A percentile compares a stretch with the other conserved stretches of the same genome.
phyloP scores from a whole-genome alignment of 1,140 invertebrate species.

The Drosophila prosaltans region DNA sequence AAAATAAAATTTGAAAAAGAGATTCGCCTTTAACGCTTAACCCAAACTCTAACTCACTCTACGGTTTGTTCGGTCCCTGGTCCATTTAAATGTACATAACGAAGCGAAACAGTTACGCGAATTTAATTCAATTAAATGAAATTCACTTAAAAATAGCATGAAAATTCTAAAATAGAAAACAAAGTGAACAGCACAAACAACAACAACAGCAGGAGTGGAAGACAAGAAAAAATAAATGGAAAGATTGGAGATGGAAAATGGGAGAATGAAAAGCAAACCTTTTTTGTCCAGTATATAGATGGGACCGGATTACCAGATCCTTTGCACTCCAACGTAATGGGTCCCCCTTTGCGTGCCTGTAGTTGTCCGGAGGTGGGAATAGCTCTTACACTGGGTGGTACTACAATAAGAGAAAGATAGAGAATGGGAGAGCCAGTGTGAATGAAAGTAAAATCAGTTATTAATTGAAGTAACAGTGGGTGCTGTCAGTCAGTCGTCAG shows the following conservation, averaged over 20 bases:
- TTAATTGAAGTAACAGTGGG: constrained; percentile 40
- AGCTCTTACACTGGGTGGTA: constrained; percentile 86
- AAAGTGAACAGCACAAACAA: constrained; percentile 10
- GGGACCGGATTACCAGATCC: constrained; percentile 89
- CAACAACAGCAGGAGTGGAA: not conserved
- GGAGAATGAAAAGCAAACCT: constrained; percentile 83
- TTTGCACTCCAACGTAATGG: constrained; percentile 87
- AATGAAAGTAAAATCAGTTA: constrained; percentile 34
- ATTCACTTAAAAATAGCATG: constrained; percentile 53
- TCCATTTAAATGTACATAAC: constrained; percentile 60
- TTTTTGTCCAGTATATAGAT: constrained; percentile 87
- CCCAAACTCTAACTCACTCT: no score
- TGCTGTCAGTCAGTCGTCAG: no score
- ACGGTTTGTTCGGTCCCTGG: constrained; percentile 1
- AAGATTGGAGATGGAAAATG: not conserved
- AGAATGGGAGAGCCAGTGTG: not conserved
- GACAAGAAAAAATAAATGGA: no score
- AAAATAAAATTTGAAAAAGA: constrained; percentile 50
- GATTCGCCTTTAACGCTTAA: constrained; percentile 13
- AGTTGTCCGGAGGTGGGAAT: constrained; percentile 86
- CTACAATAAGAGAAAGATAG: constrained; percentile 51
- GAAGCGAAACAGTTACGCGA: constrained; percentile 47
- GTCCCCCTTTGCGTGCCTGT: constrained; percentile 86
- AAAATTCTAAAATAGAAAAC: constrained; percentile 19
- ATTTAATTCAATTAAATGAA: constrained; percentile 69